A percentile compares a stretch with the other conserved stretches of the same genome.
Conservation (phyloP, 2,888 invertebrate species). For the Trissoscelio sp. region DNA sequence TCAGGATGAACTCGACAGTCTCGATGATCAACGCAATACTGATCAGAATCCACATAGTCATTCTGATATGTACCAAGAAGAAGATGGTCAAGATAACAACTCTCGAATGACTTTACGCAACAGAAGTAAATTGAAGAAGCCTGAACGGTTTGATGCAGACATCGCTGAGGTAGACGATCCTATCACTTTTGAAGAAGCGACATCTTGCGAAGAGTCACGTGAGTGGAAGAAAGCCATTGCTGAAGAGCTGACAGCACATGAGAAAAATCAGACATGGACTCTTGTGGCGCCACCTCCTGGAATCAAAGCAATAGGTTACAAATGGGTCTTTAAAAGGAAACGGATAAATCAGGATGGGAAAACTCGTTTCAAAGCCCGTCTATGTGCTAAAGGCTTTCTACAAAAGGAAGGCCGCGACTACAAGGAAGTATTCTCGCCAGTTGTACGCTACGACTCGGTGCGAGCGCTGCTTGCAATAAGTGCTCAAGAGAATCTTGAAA, state of each 20-base stretch:
- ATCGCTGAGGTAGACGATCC: constrained; percentile 57
- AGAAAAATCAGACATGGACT: constrained; percentile 40
- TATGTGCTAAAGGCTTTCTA: constrained; percentile 64
- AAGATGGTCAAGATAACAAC: neutral
- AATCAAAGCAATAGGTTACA: constrained; percentile 31
- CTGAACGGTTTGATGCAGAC: neutral
- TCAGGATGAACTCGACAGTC: neutral
- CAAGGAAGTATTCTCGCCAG: constrained; percentile 59
- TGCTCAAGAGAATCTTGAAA: constrained; percentile 57
- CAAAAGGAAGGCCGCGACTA: constrained; percentile 56
- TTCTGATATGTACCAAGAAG: neutral
- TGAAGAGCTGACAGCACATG: constrained; percentile 39
- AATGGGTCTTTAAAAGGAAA: constrained; percentile 56
- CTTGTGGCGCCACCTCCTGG: neutral
- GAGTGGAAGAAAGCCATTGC: constrained; percentile 30
- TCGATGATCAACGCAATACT: neutral
- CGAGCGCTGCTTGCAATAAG: constrained; percentile 58
- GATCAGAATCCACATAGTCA: neutral
- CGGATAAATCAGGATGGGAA: neutral
- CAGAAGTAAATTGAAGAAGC: constrained; percentile 10
- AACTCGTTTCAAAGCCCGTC: constrained; percentile 63
- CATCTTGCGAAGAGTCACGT: constrained; percentile 18
- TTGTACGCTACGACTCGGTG: constrained; percentile 55
- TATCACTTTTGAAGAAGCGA: constrained; percentile 53
- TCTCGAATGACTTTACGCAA: neutral